Evolutionary conservation across 2,888 invertebrate genomes (phyloP), one percentile per base, ranked within the genome.

Genomic region (Hedychridium roseum): DNA sequence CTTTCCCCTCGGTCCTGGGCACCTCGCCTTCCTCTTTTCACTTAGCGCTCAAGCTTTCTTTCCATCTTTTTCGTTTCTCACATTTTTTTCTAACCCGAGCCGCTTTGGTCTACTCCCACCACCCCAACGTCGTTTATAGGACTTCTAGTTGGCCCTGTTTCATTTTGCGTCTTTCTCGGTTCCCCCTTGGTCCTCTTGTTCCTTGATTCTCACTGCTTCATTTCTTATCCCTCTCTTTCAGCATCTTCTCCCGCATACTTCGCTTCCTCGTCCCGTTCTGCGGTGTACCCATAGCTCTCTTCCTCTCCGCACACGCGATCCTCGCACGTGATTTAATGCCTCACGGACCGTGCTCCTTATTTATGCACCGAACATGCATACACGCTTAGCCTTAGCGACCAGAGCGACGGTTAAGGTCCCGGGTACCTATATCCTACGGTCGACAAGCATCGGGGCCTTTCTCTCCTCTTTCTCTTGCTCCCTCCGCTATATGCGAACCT

Each of bases 321-420:
- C 63, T 64, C 67, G 66, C 64, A 57, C 64, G 68, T 78, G 77
- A 78, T 78, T 78, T 78, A 77, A 78, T 78, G 70, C 76, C 66
- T 63, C 69, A 60, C 62, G 68, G 66, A 66, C 70, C 66, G 70
- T 66, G 71, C 71, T 73, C 64, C 71, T 76, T 77, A 77, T 78
- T 77, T 77, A 76, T 76, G 74, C 73, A 71, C 70, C 73, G 68
- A 74, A 71, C 72, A 74, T 72, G 68, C 69, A 70, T 70, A 70
- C 73, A 73, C 65, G 68, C 66, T 67, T 68, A 65, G 64, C 64
- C 64, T 63, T 66, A 60, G 59, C 61, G 59, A 63, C 63, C 58
- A 59, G 50, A 60, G 57, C 62, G 58, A 60, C 66, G 66, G 69
- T 67, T 62, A 62, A 69, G 70, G 67, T 67, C 65, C n/a, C 60